A percentile compares a stretch with the other conserved stretches of the same genome.
Evolutionary conservation across 1,140 invertebrate species (phyloP).

Genomic region (Archivesica marissinica): DNA sequence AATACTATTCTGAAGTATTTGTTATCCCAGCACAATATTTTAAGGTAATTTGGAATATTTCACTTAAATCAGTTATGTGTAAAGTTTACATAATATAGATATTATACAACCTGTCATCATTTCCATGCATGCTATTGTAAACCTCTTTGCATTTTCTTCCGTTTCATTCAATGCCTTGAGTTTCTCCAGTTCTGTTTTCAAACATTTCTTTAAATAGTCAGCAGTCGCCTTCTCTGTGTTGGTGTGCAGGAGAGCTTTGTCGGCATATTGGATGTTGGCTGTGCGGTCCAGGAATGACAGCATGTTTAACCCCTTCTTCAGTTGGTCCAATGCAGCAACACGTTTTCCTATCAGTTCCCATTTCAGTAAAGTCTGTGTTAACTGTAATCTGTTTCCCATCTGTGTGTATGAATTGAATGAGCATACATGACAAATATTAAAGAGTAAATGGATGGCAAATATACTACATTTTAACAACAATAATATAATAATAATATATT

Average conservation of each 20-base stretch:
- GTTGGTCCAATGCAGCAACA: slow-evolving; percentile 55
- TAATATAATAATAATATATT: too few species aligned
- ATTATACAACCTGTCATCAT: slow-evolving; percentile 60
- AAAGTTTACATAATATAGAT: background rate
- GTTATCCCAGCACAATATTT: too few species aligned
- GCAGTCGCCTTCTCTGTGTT: slow-evolving; percentile 62
- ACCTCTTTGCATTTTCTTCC: slow-evolving; percentile 66
- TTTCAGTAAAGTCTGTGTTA: slow-evolving; percentile 63
- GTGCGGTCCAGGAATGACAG: slow-evolving; percentile 63
- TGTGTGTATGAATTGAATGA: too few species aligned
- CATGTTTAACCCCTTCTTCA: slow-evolving; percentile 58
- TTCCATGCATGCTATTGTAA: slow-evolving; percentile 57
- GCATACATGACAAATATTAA: too few species aligned
- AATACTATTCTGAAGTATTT: too few species aligned
- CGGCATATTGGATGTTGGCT: slow-evolving; percentile 41
- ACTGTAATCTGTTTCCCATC: slow-evolving; percentile 52
- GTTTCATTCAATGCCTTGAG: slow-evolving; percentile 38
- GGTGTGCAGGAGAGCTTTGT: slow-evolving; percentile 40
- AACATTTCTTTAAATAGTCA: slow-evolving; percentile 52
- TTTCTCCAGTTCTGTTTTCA: slow-evolving; percentile 54
- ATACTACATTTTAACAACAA: too few species aligned
- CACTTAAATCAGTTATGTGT: background rate
- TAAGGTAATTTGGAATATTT: background rate
- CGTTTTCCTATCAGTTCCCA: slow-evolving; percentile 67
- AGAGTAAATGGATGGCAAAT: background rate